Conservation (phyloP, 2,797 vertebrate species). For the Pterois miles region DNA sequence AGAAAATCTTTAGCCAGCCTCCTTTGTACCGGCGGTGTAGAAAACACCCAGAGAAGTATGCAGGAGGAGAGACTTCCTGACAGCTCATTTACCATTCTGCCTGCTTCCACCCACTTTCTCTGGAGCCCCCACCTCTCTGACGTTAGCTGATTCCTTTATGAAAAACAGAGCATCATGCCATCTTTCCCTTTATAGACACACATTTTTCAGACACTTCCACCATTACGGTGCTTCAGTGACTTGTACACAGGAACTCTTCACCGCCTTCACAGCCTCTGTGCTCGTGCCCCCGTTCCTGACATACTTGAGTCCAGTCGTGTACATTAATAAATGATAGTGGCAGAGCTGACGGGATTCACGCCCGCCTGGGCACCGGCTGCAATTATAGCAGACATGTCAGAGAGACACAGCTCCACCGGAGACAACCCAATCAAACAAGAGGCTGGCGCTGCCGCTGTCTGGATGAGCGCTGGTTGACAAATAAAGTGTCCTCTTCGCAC, state of each 20-base stretch:
- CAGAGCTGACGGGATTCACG: constrained; percentile 67
- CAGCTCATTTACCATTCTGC: constrained; percentile 75
- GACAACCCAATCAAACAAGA: constrained; percentile 60
- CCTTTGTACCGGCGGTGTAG: constrained; percentile 45
- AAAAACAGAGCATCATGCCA: constrained; percentile 52
- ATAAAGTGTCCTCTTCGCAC: constrained; percentile 47
- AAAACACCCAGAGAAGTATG: constrained; percentile 55
- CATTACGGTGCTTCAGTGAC: neutral
- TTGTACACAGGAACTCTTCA: constrained; percentile 24
- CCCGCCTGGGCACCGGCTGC: constrained; percentile 67
- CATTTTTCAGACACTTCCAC: constrained; percentile 35
- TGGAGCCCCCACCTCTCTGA: constrained; percentile 54
- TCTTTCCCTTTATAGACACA: constrained; percentile 52
- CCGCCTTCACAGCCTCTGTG: constrained; percentile 10
- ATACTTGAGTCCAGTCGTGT: constrained; percentile 53
- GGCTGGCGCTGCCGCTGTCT: constrained; percentile 45
- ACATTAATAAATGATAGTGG: constrained; percentile 76
- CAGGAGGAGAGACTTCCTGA: constrained; percentile 66
- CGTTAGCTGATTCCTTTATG: constrained; percentile 40
- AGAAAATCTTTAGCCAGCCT: constrained; percentile 50
- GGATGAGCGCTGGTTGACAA: constrained; percentile 52
- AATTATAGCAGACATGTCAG: constrained; percentile 63
- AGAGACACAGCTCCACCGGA: constrained; percentile 47
- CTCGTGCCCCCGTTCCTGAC: constrained; percentile 53
- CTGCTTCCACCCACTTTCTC: constrained; percentile 59